Percentiles rank a stretch among this genome's conserved stretches.
phyloP scores from a whole-genome alignment of 2,888 invertebrate genomes.

The Fragum sueziense region DNA sequence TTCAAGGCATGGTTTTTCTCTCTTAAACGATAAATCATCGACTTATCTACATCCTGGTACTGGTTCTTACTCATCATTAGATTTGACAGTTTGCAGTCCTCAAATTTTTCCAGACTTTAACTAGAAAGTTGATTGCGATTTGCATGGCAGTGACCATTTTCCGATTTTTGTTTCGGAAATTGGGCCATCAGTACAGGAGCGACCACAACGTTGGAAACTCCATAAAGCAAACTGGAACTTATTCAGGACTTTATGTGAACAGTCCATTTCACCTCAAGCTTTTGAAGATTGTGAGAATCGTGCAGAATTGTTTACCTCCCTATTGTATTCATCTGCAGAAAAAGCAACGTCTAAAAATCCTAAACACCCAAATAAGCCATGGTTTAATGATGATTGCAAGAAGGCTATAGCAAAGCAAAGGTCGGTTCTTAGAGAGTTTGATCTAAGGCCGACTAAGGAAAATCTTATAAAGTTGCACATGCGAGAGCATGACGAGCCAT shows the following conservation, averaged over 20 bases:
- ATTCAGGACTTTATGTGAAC: background rate
- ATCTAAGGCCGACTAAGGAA: background rate
- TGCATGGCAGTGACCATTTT: background rate
- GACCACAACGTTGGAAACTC: background rate
- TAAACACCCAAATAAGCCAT: background rate
- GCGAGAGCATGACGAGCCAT: background rate
- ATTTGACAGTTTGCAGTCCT: background rate
- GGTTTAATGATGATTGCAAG: conserved; percentile 2
- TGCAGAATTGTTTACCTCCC: background rate
- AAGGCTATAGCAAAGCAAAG: background rate
- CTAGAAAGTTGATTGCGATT: background rate
- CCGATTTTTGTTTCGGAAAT: background rate
- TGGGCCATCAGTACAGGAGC: background rate
- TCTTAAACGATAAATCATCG: background rate
- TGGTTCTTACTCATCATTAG: background rate
- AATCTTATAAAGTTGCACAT: background rate
- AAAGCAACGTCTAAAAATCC: background rate
- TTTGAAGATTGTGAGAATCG: background rate
- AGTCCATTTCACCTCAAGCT: background rate
- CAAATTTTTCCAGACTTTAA: too few relatives aligned
- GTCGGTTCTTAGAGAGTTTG: background rate
- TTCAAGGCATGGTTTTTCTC: background rate
- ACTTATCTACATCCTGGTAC: conserved; percentile 3
- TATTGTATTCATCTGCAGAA: background rate
- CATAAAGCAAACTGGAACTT: background rate